A percentile compares a stretch with the other conserved stretches of the same genome.
Conservation (phyloP, 2,888 invertebrate species). For the Netelia fuscicornis region DNA sequence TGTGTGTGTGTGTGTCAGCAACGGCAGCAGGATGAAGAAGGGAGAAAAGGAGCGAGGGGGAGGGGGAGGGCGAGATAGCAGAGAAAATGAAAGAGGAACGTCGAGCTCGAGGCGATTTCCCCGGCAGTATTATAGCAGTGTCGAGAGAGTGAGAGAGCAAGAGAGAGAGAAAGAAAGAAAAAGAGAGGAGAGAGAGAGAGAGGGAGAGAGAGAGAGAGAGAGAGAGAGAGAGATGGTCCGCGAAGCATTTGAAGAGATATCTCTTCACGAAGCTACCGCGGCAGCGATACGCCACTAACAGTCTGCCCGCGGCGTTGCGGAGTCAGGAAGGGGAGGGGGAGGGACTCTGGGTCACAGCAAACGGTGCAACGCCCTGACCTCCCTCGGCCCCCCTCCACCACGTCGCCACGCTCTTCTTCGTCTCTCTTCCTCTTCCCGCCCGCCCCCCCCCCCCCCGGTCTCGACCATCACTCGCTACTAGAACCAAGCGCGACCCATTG, state of each 20-base stretch:
- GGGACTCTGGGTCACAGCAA: constrained; percentile 80
- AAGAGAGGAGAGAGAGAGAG: no score
- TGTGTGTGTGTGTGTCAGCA: not conserved
- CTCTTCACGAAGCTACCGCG: constrained; percentile 47
- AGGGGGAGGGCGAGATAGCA: no score
- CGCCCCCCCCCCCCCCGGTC: constrained; percentile 39
- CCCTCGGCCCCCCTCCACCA: constrained; percentile 45
- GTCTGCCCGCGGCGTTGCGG: constrained; percentile 13
- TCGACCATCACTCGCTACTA: constrained; percentile 48
- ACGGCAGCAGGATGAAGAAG: constrained; percentile 4
- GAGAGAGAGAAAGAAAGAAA: no score
- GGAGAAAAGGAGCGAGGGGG: constrained; percentile 35
- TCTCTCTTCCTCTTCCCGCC: constrained; percentile 47
- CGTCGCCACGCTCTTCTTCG: no score
- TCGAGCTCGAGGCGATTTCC: constrained; percentile 57
- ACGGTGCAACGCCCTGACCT: constrained; percentile 81
- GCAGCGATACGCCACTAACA: constrained; percentile 30
- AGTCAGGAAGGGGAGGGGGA: constrained; percentile 51
- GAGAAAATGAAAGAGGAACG: constrained; percentile 58
- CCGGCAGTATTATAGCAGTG: constrained; percentile 26
- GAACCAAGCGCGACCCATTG: constrained; percentile 41
- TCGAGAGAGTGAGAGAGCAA: not conserved
- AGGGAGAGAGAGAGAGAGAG: no score
- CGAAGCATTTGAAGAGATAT: constrained; percentile 33
- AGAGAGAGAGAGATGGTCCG: not conserved